Evolutionary conservation across 2,113 vertebrate species (phyloP), one percentile per base, ranked within the genome.

Genomic region (Poicephalus meyeri): DNA sequence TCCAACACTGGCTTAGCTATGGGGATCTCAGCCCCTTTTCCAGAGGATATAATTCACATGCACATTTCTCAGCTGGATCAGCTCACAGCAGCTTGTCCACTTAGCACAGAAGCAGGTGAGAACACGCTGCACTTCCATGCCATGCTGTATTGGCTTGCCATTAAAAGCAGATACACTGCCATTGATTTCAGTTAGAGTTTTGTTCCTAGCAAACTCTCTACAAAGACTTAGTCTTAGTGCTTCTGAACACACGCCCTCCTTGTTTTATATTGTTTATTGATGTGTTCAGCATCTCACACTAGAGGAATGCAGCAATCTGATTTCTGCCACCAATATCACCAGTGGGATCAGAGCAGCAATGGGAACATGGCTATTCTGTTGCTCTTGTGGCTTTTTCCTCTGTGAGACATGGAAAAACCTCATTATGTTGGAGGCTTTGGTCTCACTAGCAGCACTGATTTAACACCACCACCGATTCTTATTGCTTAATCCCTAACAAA

Each of bases 101-200:
- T 93, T 82, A 90, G 85, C 86, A 80, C 13, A 26, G 84, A 74
- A 61, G 76, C 88, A 95, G 94, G 94, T 88, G 94, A 86, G 93
- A 97, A 73, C 79, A 70, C 0, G 10, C 69, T 47, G 86, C 29
- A 60, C 79, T 82, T 52, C 72, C 10, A 53, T 0, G 46, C 74
- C 0, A 5, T 2, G 13, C 66, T 0, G 7, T 78, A 95, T 88
- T 3, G 69, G 88, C 73, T 93, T 80, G 47, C 85, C 77, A 72
- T 76, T 90, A 90, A 93, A 39, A 68, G 46, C 85, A 91, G 95
- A 86, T 78, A 41, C 2, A 1, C 53, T 66, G 68, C 91, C 86
- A 96, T 94, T 24, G 96, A 96, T 94, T 97, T 94, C 93, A 41
- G 83, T 84, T 86, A 72, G 29, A 72, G 28, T 76, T 41, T 69